Evolutionary conservation across 2,888 invertebrate species (phyloP), one percentile per base, ranked within the genome.

Genomic region (Frankliniella intonsa): DNA sequence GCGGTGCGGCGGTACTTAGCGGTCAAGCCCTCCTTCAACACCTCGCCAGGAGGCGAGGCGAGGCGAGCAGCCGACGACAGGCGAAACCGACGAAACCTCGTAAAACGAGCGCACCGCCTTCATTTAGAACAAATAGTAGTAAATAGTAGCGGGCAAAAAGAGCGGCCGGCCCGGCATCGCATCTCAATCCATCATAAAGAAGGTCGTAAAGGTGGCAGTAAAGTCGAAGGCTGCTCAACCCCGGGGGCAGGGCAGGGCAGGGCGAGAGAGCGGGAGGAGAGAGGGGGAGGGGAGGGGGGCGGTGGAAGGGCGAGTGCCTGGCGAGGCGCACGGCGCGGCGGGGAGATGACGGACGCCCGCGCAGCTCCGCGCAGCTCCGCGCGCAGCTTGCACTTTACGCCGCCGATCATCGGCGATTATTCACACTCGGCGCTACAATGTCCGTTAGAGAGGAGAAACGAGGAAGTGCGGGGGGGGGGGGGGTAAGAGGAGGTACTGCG

Each of bases 71-170:
- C 55, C 69, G 69, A 76, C 69, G 69, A 76, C n/a, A 25, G 22
- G 69, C 69, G 69, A 69, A 69, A 76, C 69, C 69, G 25, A 25
- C 69, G 25, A 76, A 76, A 22, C 25, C 12, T 25, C 69, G 69
- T 76, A 76, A 76, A 76, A 14, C 25, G 1, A 22, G 69, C 10
- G 69, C 69, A 62, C 14, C 25, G 9, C 69, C 22, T 76, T 76
- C 69, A 76, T 76, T 76, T 76, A 76, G 69, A 76, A 76, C 69
- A 76, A 76, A 76, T 76, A 76, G 69, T 25, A 76, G 69, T 76
- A 76, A 76, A 76, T 25, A 76, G 69, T 76, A 25, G 69, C 25
- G 17, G 17, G 38, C 38, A 38, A 38, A 62, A 62, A 62, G 14
- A 62, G 25, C 25, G n/a, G 69, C 11, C 22, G 69, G 25, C 69